These are phyloP conservation scores for Drosophila ochracea DNA, from an alignment of 2,888 invertebrate genomes.

Conservation along the genomic window DNA sequence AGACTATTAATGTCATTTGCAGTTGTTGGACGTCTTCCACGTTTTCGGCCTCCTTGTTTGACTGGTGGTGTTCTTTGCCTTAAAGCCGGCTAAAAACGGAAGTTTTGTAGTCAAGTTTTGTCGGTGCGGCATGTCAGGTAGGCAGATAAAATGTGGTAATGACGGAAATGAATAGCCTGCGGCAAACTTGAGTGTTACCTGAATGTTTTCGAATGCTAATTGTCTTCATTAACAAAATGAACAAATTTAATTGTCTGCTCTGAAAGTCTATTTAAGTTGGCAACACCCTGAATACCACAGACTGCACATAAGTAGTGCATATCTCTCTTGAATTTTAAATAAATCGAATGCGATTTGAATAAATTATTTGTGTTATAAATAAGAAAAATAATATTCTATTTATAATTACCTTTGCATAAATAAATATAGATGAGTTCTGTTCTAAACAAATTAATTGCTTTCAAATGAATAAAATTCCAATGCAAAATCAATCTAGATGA, in stretches of 20 bases:
- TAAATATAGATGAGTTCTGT: neutral
- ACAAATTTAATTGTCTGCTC: slow-evolving; percentile 32
- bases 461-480: neutral
- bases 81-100: slow-evolving; percentile 64
- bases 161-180: slow-evolving; percentile 74
- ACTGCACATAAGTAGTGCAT: slow-evolving; percentile 1
- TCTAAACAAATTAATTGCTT: neutral
- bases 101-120: slow-evolving; percentile 68
- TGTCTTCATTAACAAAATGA: slow-evolving; percentile 52
- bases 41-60: slow-evolving; percentile 13
- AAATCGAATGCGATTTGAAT: neutral
- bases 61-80: slow-evolving; percentile 17
- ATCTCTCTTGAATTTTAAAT: slow-evolving; percentile 2
- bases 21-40: slow-evolving; percentile 38
- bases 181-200: slow-evolving; percentile 54
- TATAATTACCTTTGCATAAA: neutral
- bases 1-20: slow-evolving; percentile 74
- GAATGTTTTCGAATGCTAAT: slow-evolving; percentile 63
- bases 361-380: neutral
- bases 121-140: slow-evolving; percentile 52
- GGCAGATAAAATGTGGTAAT: slow-evolving; percentile 52
- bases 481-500: neutral
- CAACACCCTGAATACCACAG: slow-evolving; percentile 6
- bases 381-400: neutral
- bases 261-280: slow-evolving; percentile 36